Conservation (phyloP, 2,888 invertebrate species). For the Tipula vernalis region DNA sequence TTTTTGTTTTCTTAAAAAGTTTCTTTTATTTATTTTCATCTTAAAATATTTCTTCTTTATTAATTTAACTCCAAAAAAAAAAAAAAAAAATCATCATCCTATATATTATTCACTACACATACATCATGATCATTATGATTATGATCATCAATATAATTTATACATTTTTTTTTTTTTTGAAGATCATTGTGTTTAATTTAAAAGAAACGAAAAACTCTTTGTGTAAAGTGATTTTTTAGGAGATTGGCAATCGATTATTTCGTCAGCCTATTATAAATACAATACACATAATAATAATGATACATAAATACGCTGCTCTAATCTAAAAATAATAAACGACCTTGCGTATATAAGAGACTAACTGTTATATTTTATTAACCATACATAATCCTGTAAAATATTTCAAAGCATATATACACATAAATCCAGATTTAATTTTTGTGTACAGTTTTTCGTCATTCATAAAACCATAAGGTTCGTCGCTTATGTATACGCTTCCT, state of each 20-base stretch:
- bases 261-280: not conserved
- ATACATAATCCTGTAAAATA: not conserved
- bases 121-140: not conserved
- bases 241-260: not conserved
- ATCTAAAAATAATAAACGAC: not conserved
- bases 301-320: not conserved
- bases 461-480: not conserved
- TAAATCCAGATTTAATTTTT: not conserved
- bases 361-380: not conserved
- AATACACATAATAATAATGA: not conserved
- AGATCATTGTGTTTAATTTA: not conserved
- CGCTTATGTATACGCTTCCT: not conserved
- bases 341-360: not conserved
- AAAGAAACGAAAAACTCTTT: not conserved
- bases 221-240: not conserved
- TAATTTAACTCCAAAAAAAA: not conserved
- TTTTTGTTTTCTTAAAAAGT: slow-evolving; percentile 4
- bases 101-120: not conserved
- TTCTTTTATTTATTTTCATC: slow-evolving; percentile 4
- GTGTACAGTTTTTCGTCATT: not conserved
- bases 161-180: not conserved
- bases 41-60: not conserved
- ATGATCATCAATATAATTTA: not conserved
- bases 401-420: not conserved
- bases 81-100: not conserved